Evolutionary conservation across 1,140 invertebrate species (phyloP).

Genomic region (Caerostris extrusa): DNA sequence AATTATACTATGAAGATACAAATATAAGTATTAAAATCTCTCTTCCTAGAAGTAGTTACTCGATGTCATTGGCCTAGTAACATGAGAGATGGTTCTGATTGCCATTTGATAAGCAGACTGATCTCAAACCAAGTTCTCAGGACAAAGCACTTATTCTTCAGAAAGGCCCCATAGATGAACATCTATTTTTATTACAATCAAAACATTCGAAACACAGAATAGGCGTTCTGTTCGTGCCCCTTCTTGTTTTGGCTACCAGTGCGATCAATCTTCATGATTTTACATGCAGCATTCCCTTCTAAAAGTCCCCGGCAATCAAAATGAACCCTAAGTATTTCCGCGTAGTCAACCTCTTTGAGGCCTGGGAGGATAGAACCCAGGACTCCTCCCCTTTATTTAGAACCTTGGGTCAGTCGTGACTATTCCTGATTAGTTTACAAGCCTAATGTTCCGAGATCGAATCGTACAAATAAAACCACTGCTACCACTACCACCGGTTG

Average conservation of each 20-base stretch:
- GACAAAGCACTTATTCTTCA: background rate
- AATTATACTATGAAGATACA: no score
- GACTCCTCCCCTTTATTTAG: constrained; percentile 53
- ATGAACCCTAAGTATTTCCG: constrained; percentile 70
- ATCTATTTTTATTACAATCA: constrained; percentile 51
- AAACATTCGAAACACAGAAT: constrained; percentile 59
- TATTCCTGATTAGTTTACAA: constrained; percentile 69
- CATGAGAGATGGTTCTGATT: constrained; percentile 17
- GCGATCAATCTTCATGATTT: constrained; percentile 65
- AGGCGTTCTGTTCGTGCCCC: constrained; percentile 50
- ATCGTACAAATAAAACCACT: constrained; percentile 66
- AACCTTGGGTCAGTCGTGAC: constrained; percentile 67
- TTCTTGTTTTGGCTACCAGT: background rate
- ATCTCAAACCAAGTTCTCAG: background rate
- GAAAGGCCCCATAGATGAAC: background rate
- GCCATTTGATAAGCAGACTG: background rate
- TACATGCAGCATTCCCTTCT: constrained; percentile 39
- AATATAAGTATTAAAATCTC: background rate
- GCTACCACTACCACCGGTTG: constrained; percentile 38
- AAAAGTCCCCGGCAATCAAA: constrained; percentile 34
- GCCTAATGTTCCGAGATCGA: constrained; percentile 42
- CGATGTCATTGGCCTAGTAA: constrained; percentile 21
- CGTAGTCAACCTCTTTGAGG: constrained; percentile 50
- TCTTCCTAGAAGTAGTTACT: background rate
- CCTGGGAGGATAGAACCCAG: background rate